Evolutionary conservation across 2,797 vertebrate genomes (phyloP).

Genomic region (Channa striata): DNA sequence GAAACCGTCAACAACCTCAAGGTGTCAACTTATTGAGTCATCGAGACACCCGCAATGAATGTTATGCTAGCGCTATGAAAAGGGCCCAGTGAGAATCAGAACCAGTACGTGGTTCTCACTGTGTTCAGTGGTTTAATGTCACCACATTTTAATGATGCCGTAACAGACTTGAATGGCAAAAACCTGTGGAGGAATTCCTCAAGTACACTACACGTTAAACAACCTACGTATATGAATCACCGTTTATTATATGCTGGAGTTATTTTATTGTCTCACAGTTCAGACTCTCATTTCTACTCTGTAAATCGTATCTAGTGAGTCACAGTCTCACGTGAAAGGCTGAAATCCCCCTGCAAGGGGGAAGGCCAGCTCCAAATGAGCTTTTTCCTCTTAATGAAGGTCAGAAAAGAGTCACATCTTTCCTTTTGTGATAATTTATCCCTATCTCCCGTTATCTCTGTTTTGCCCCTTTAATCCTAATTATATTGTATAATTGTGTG

Average conservation of each 20-base stretch:
- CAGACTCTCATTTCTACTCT: conserved; percentile 50
- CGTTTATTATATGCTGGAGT: background rate
- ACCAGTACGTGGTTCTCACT: background rate
- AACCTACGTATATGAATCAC: background rate
- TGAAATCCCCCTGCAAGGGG: conserved; percentile 75
- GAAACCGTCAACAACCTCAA: conserved; percentile 4
- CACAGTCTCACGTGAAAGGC: conserved; percentile 71
- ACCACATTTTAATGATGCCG: background rate
- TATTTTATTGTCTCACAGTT: conserved; percentile 51
- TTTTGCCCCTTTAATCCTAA: conserved; percentile 89
- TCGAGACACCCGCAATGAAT: background rate
- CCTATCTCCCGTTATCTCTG: conserved; percentile 87
- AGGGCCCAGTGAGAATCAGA: background rate
- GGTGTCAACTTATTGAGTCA: background rate
- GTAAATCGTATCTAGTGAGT: conserved; percentile 72
- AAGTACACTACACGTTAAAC: background rate
- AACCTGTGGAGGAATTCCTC: background rate
- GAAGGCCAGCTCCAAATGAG: conserved; percentile 75
- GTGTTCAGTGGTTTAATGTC: background rate
- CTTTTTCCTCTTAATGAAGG: conserved; percentile 87
- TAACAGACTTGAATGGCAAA: background rate
- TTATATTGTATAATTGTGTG: conserved; percentile 89
- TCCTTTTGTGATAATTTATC: conserved; percentile 88
- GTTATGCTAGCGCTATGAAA: background rate
- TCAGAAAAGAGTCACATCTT: conserved; percentile 87